phyloP scores from a whole-genome alignment of 1,140 invertebrate genomes.

The Chironomus striatipennis region DNA sequence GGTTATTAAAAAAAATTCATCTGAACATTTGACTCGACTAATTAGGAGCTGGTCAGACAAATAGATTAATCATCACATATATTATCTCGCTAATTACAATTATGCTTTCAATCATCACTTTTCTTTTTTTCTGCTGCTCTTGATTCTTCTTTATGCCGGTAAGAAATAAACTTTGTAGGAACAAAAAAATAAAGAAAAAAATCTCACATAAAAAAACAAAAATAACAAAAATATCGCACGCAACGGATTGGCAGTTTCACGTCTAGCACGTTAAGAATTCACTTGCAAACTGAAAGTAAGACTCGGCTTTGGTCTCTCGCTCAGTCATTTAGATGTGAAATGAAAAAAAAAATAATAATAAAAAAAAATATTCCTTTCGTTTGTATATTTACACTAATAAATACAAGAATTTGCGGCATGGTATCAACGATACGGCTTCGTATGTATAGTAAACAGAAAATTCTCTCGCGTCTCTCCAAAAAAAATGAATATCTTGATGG shows the following conservation, averaged over 20 bases:
- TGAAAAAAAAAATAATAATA: too few species aligned
- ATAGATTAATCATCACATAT: too few species aligned
- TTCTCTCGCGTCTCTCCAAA: background rate
- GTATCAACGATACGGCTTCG: background rate
- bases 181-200: background rate
- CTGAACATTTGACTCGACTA: too few species aligned
- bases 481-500: too few species aligned
- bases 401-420: conserved; percentile 12
- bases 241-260: conserved; percentile 9
- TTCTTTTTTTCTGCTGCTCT: too few species aligned
- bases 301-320: background rate
- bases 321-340: background rate
- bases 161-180: background rate
- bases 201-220: background rate
- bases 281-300: conserved; percentile 16
- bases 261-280: conserved; percentile 21
- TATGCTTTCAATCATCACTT: too few species aligned
- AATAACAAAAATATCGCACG: background rate
- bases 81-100: too few species aligned
- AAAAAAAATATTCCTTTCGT: background rate
- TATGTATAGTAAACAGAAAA: conserved; percentile 9
- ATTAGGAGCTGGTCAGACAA: too few species aligned
- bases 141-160: background rate
- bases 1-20: too few species aligned
- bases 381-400: background rate